Evolutionary conservation across 2,113 vertebrate species (phyloP).

Genomic region (Oncorhynchus gorbuscha): DNA sequence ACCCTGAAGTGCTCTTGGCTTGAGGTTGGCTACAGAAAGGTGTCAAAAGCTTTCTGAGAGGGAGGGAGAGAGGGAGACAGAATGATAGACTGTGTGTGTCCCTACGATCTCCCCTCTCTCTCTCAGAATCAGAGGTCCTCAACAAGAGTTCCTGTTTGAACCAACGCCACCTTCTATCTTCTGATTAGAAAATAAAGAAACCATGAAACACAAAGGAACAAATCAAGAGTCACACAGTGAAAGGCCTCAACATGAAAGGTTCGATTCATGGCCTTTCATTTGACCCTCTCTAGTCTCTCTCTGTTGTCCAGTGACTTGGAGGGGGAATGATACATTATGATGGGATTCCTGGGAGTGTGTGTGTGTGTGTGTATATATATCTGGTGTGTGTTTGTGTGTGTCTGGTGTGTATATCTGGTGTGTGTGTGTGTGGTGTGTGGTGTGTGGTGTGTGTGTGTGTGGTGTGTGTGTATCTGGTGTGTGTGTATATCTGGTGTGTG

Average conservation of each 20-base stretch:
- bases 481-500: no score
- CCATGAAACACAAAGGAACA: conserved; percentile 56
- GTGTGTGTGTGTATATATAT: conserved; percentile 1
- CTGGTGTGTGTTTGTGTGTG: no score
- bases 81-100: conserved; percentile 13
- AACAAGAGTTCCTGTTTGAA: conserved; percentile 70
- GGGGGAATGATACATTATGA: conserved; percentile 41
- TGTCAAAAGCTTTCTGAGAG: conserved; percentile 69
- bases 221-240: conserved; percentile 74
- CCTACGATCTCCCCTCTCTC: conserved; percentile 33
- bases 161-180: conserved; percentile 56
- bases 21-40: conserved; percentile 49
- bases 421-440: no score
- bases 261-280: conserved; percentile 72
- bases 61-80: conserved; percentile 1
- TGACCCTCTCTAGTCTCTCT: conserved; percentile 31
- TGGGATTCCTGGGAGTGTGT: not conserved
- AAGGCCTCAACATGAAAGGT: conserved; percentile 73
- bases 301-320: conserved; percentile 52
- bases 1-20: conserved; percentile 66
- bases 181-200: conserved; percentile 53
- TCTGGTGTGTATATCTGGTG: no score
- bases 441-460: no score
- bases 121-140: conserved; percentile 50
- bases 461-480: no score